These are phyloP conservation scores for Oenanthe oenanthe DNA, from an alignment of 2,113 vertebrate species.

Conservation along the genomic window DNA sequence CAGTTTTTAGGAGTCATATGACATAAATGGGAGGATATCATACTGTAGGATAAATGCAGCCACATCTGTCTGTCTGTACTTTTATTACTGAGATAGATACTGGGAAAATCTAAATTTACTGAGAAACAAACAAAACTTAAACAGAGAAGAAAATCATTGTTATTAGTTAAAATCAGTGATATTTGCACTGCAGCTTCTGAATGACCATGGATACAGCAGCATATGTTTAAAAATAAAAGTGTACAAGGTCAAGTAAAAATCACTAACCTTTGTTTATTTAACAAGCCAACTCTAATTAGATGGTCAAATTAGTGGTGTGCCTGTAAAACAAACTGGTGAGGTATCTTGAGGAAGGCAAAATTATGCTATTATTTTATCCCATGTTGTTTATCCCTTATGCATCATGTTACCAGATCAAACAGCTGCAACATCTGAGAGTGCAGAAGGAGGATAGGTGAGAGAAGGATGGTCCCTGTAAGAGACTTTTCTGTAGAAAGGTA, in stretches of 20 bases:
- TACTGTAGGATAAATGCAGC: not conserved
- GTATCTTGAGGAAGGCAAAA: not conserved
- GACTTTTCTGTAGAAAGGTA: not conserved
- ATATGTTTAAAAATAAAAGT: not conserved
- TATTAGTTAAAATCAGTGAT: not conserved
- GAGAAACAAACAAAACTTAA: not conserved
- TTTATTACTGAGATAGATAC: not conserved
- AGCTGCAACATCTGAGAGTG: not conserved
- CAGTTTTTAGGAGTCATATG: not conserved
- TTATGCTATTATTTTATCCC: not conserved
- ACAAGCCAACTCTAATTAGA: not conserved
- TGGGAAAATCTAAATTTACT: not conserved
- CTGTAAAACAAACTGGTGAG: not conserved
- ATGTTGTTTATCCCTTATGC: not conserved
- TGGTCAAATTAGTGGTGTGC: not conserved
- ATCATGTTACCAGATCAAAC: not conserved
- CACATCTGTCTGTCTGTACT: not conserved
- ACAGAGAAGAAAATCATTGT: not conserved
- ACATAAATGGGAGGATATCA: not conserved
- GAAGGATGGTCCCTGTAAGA: not conserved
- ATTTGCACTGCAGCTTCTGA: not conserved
- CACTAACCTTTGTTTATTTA: not conserved
- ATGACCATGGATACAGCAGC: not conserved
- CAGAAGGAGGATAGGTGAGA: not conserved
- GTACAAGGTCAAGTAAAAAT: not conserved